Evolutionary conservation across 1,140 invertebrate genomes (phyloP), one percentile per base, ranked within the genome.

Genomic region (Lasioglossum baleicum): DNA sequence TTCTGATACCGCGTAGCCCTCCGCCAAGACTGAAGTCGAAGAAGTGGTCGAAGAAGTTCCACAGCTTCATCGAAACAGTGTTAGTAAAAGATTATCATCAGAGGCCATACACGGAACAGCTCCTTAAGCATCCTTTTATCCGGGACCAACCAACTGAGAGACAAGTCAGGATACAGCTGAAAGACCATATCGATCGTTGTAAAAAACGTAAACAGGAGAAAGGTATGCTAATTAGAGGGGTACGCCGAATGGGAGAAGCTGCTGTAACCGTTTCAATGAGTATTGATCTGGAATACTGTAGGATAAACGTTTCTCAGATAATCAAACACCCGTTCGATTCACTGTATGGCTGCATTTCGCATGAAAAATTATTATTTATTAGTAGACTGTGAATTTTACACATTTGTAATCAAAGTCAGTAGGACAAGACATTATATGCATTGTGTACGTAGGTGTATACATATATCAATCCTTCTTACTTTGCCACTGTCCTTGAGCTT

Each of bases 131-230:
- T 95, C 95, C 98, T 64, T 99, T 99, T 92, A 99, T 99, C 87
- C 95, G 97, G 91, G 99, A 99, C 94, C 98, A 99, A 93, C 98
- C 99, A 2, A 99, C 98, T 75, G 99, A 99, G 93, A 94, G 98
- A 87, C 98, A 99, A 95, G 98, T 99, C 64, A 95, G 98, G 89
- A 99, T 99, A 93, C 98, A 99, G 91, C 96, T 99, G 40, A 99
- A 99, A 94, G 99, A 99, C 93, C 99, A 99, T 92, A 99, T 99
- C 92, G 99, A 99, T 94, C 94, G 99, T 77, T 98, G 97, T 93
- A 98, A 98, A 94, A 98, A 98, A 92, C 95, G 97, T 90, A 98
- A 98, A 94, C 97, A 97, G 90, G 97, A 98, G 88, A 98, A 97
- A 94, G 94, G 94, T 94, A 89, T 81, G 73, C 65, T 69, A 48